These are phyloP conservation scores for Torymus texanus DNA, from an alignment of 2,888 invertebrate genomes.

Conservation along the genomic window DNA sequence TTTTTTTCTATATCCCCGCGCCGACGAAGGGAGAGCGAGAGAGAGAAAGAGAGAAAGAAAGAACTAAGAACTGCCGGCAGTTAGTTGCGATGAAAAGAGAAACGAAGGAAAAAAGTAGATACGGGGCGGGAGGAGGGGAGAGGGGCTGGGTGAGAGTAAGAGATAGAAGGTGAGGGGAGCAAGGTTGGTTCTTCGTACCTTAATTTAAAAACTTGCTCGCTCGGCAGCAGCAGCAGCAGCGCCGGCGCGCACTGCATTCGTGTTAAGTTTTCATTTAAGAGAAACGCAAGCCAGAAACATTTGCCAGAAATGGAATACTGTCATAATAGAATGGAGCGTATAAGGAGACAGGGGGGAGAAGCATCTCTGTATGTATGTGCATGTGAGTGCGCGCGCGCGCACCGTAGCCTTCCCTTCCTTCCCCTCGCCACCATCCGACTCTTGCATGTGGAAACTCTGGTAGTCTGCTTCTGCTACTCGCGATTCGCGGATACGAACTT, in stretches of 20 bases:
- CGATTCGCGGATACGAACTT: slow-evolving; percentile 21
- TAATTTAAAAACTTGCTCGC: slow-evolving; percentile 66
- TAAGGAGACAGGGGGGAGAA: slow-evolving; percentile 57
- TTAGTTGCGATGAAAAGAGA: slow-evolving; percentile 53
- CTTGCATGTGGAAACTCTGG: slow-evolving; percentile 41
- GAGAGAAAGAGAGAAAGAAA: too few relatives aligned
- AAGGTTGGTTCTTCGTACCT: slow-evolving; percentile 44
- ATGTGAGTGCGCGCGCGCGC: too few relatives aligned
- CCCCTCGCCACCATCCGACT: not conserved
- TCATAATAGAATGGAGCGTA: slow-evolving; percentile 57
- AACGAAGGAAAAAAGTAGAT: slow-evolving; percentile 21
- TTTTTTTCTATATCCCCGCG: not conserved
- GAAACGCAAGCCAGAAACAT: slow-evolving; percentile 64
- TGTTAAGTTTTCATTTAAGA: slow-evolving; percentile 69
- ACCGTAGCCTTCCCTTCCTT: not conserved
- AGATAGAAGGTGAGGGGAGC: not conserved
- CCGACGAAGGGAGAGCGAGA: too few relatives aligned
- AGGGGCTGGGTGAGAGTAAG: slow-evolving; percentile 5
- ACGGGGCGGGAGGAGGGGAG: too few relatives aligned
- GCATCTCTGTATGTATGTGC: not conserved
- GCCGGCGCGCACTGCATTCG: slow-evolving; percentile 57
- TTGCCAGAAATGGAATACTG: slow-evolving; percentile 63
- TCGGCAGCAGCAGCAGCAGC: slow-evolving; percentile 21
- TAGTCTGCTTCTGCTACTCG: slow-evolving; percentile 5
- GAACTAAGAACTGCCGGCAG: slow-evolving; percentile 35